These are phyloP conservation scores for Glossosoma conforme DNA, from an alignment of 1,140 invertebrate genomes.

Conservation along the genomic window DNA sequence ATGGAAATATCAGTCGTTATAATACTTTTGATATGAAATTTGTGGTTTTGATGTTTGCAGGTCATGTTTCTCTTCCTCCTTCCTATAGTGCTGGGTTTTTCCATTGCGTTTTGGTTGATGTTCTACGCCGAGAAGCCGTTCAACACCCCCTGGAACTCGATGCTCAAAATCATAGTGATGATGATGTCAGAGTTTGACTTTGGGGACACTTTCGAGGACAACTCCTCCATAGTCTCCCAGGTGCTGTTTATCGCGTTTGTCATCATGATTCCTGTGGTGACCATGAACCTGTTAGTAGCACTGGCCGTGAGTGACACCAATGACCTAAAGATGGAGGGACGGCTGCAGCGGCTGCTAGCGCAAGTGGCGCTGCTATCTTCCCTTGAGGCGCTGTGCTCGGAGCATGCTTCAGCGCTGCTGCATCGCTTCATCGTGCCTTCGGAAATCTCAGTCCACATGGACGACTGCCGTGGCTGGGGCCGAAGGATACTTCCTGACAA, in stretches of 20 bases:
- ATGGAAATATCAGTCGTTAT: too few species aligned
- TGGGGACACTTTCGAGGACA: conserved; percentile 39
- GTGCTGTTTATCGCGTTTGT: conserved; percentile 57
- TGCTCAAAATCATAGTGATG: conserved; percentile 54
- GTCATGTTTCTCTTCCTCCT: conserved; percentile 44
- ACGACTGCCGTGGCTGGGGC: too few species aligned
- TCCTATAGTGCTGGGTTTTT: conserved; percentile 52
- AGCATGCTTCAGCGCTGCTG: conserved; percentile 20
- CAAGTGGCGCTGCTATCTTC: conserved; percentile 47
- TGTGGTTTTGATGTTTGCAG: conserved; percentile 38
- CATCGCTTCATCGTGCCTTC: background rate
- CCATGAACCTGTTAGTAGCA: conserved; percentile 60
- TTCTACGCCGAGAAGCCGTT: conserved; percentile 45
- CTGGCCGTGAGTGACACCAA: conserved; percentile 61
- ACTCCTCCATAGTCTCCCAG: conserved; percentile 38
- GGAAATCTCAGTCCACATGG: too few species aligned
- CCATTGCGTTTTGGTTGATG: conserved; percentile 51
- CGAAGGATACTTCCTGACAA: too few species aligned
- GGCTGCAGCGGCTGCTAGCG: conserved; percentile 43
- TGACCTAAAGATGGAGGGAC: conserved; percentile 51
- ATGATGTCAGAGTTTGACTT: conserved; percentile 57
- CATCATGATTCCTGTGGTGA: conserved; percentile 57
- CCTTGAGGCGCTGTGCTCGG: too few species aligned
- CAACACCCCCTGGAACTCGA: conserved; percentile 42
- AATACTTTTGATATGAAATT: too few species aligned